A percentile compares a stretch with the other conserved stretches of the same genome.
Evolutionary conservation across 2,113 vertebrate genomes (phyloP).

Genomic region (Phocoena phocoena): DNA sequence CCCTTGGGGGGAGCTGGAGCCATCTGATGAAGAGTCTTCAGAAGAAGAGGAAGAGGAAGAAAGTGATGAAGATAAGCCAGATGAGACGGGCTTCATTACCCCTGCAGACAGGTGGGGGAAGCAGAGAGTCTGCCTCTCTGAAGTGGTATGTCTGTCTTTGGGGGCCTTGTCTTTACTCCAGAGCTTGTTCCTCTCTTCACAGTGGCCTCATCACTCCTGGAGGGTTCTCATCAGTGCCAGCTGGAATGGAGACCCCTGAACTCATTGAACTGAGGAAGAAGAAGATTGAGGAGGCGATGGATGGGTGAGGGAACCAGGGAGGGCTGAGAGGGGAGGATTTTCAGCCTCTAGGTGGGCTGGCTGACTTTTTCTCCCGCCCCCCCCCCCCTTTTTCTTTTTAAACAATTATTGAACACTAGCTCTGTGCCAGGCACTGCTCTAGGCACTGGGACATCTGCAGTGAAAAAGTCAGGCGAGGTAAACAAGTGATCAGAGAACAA

Average conservation of each 20-base stretch:
- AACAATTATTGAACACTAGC: not conserved
- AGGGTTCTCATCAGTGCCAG: conserved; percentile 93
- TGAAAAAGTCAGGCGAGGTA: not conserved
- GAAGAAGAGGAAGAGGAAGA: conserved; percentile 96
- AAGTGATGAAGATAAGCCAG: conserved; percentile 95
- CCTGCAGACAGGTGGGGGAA: conserved; percentile 91
- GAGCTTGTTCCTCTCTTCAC: conserved; percentile 22
- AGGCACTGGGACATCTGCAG: not conserved
- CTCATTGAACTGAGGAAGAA: conserved; percentile 96
- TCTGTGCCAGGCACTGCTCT: not conserved
- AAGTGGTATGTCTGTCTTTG: not conserved
- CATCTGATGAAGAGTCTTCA: conserved; percentile 94
- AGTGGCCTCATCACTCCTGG: conserved; percentile 95
- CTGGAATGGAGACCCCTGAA: conserved; percentile 95
- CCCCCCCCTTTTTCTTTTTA: not conserved
- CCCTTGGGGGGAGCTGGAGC: conserved; percentile 94
- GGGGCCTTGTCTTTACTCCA: not conserved
- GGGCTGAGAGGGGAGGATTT: not conserved
- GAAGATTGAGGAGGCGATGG: conserved; percentile 97
- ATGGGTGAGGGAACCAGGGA: conserved; percentile 85
- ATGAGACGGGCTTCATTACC: conserved; percentile 94
- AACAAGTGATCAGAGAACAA: not conserved
- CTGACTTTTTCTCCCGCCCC: not conserved
- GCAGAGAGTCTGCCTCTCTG: not conserved
- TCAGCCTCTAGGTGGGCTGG: not conserved